Evolutionary conservation across 1,140 invertebrate species (phyloP), one percentile per base, ranked within the genome.

Genomic region (Melipona quadrifasciata): DNA sequence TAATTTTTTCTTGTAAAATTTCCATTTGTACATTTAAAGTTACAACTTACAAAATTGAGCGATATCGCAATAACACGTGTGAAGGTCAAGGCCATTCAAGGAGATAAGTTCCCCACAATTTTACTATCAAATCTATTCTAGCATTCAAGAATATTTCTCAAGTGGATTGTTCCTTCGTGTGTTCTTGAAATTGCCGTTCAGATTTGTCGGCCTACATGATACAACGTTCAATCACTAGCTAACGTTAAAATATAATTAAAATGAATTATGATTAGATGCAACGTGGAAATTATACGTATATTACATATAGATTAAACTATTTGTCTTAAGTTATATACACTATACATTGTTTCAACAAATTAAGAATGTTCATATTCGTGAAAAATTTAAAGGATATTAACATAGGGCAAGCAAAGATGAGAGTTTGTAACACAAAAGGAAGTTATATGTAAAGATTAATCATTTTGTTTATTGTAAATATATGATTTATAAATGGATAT

Each of bases 391-490:
- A 27, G 53, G 1, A 34, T 31, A 67, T 53, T 14, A 68, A 76
- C 1, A 39, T 39, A 31, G n/a, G 24, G 1, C 14, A 65, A 24
- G 39, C 17, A 34, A 61, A 34, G 12, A 21, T 58, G 57, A 65
- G 39, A 73, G 2, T 65, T 73, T 73, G 16, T 67, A 65, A 79
- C 78, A 67, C 17, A 47, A 85, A 27, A 64, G 17, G 77, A 77
- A 34, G 58, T 51, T 68, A 58, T 27, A 65, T 65, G 19, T 65
- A 61, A 58, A 81, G 17, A 58, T 81, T 74, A 65, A 39, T 67
- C n/a, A 27, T 81, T 70, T 67, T 73, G 82, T 73, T 85, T 68
- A 85, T 67, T 88, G 79, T 89, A 79, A 80, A 89, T 86, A 89
- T 34, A 77, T 24, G 27, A 72, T 80, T 85, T 82, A 68, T 88